phyloP scores from a whole-genome alignment of 2,888 invertebrate species.

The Nomada goodeniana region DNA sequence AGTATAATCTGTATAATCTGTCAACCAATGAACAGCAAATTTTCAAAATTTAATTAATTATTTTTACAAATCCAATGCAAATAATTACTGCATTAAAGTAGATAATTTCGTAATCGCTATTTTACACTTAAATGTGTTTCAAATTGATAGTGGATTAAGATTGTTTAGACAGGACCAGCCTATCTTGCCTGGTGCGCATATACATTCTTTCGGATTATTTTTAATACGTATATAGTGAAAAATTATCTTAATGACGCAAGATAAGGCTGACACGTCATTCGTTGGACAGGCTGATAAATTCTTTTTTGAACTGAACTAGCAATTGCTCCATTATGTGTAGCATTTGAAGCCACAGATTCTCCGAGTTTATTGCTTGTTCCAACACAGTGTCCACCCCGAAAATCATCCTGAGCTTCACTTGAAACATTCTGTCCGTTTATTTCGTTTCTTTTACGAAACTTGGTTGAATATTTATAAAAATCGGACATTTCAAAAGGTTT shows the following conservation, averaged over 20 bases:
- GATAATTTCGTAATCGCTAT: neutral
- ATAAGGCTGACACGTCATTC: constrained; percentile 79
- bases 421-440: constrained; percentile 30
- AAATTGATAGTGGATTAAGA: constrained; percentile 11
- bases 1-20: neutral
- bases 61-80: neutral
- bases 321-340: constrained; percentile 46
- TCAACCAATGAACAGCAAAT: neutral
- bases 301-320: constrained; percentile 75
- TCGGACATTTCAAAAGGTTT: constrained; percentile 99
- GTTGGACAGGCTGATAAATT: constrained; percentile 78
- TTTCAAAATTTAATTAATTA: constrained; percentile 8
- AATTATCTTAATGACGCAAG: constrained; percentile 72
- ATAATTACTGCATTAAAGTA: neutral
- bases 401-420: constrained; percentile 55
- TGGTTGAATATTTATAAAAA: constrained; percentile 98
- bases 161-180: constrained; percentile 63
- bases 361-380: constrained; percentile 37
- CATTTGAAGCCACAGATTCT: constrained; percentile 45
- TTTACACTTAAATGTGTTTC: constrained; percentile 3
- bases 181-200: constrained; percentile 13
- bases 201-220: neutral
- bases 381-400: constrained; percentile 37
- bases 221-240: neutral
- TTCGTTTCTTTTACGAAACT: constrained; percentile 89